A percentile compares a stretch with the other conserved stretches of the same genome.
These are phyloP conservation scores for Sapayoa aenigma DNA, from an alignment of 2,113 vertebrate species.

Conservation along the genomic window DNA sequence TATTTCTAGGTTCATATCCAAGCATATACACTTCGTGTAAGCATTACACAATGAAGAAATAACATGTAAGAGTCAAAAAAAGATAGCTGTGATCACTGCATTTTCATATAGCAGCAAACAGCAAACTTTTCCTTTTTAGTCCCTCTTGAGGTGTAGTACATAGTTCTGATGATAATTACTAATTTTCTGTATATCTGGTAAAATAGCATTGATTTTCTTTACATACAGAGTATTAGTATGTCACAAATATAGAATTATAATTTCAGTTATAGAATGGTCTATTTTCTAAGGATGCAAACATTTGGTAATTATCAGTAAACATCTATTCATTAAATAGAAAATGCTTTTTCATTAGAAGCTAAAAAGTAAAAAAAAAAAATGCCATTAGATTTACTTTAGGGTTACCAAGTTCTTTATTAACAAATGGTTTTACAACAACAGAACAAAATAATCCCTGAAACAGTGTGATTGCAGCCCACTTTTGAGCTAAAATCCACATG, in stretches of 20 bases:
- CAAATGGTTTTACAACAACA: background rate
- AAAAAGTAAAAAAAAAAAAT: background rate
- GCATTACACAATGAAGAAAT: background rate
- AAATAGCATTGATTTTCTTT: background rate
- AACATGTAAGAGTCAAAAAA: background rate
- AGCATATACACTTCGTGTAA: background rate
- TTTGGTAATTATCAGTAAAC: background rate
- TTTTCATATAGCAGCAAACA: background rate
- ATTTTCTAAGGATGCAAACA: background rate
- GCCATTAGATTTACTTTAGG: background rate
- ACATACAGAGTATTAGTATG: background rate
- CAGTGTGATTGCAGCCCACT: background rate
- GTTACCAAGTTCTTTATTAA: background rate
- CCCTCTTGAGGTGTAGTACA: background rate
- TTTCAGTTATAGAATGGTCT: background rate
- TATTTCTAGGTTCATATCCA: background rate
- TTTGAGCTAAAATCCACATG: background rate
- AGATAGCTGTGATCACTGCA: background rate
- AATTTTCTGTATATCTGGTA: background rate
- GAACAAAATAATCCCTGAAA: background rate
- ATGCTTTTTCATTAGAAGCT: background rate
- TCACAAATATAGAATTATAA: background rate
- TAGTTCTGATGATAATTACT: background rate
- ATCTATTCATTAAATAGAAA: constrained; percentile 1
- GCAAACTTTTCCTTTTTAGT: background rate